A percentile compares a stretch with the other conserved stretches of the same genome.
Conservation (phyloP, 2,888 invertebrate species). For the Maniola hyperantus region DNA sequence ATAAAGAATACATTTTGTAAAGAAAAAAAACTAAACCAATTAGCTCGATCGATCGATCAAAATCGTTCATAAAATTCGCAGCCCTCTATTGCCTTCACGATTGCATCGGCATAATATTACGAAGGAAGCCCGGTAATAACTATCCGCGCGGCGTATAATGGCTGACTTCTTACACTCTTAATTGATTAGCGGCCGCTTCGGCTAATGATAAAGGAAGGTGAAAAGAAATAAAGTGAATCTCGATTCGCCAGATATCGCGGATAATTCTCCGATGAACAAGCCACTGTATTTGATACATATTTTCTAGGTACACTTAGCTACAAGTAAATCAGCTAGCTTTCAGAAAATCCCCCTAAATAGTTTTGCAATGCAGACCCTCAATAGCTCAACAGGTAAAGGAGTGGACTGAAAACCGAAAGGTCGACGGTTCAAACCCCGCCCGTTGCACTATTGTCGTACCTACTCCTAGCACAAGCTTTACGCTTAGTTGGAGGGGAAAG, state of each 20-base stretch:
- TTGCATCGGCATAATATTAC: constrained; percentile 79
- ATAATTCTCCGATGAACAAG: constrained; percentile 57
- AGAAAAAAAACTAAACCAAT: constrained; percentile 47
- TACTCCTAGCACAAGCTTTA: too few relatives aligned
- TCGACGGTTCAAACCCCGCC: too few relatives aligned
- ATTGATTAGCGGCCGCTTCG: constrained; percentile 83
- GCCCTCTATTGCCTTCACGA: constrained; percentile 78
- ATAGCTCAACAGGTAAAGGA: too few relatives aligned
- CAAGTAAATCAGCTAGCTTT: not conserved
- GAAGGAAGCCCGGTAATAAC: constrained; percentile 77
- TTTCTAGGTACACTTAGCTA: too few relatives aligned
- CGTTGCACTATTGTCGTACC: too few relatives aligned
- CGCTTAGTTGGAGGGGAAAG: too few relatives aligned
- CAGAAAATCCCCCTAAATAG: not conserved
- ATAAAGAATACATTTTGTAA: constrained; percentile 10
- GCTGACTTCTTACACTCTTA: constrained; percentile 82
- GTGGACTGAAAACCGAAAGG: too few relatives aligned
- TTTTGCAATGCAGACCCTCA: not conserved
- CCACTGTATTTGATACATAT: constrained; percentile 33
- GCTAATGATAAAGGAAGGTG: constrained; percentile 82
- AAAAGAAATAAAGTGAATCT: constrained; percentile 79
- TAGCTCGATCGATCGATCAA: constrained; percentile 66
- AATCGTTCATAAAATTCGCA: constrained; percentile 76
- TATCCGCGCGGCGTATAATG: constrained; percentile 79
- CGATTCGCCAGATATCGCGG: constrained; percentile 70